Base-by-base conservation (phyloP, 2,888 invertebrate genomes). In the Eupithecia abbreviata region DNA sequence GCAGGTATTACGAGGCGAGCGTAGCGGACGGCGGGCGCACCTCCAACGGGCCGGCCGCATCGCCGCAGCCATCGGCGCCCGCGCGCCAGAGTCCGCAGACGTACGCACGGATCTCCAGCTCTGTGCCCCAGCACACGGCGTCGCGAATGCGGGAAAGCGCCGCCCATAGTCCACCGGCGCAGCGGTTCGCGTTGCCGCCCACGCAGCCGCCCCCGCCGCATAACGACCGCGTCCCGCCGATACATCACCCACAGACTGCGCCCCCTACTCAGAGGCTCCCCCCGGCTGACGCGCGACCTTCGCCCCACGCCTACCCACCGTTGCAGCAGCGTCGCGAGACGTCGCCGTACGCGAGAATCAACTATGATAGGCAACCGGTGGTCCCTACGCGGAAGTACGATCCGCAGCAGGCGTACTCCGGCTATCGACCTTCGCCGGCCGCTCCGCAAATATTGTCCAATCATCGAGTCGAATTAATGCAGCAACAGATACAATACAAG, bases 171-270 rank as follows among this genome's bases (percentile, higher is more conserved):
- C 89, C 94, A 42, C 88, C 92, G 45, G 84, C 90, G 68, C 91
- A 91, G 78, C 90, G 94, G 72, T 94, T 92, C 83, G 77, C 88
- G 58, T 86, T 92, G 84, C 88, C 90, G 72, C 77, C 87, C 62
- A 79, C 85, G 47, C 92, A 92, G 79, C 91, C 91, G n/a, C 92
- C 91, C 18, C 93, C 93, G 58, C 93, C 90, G 51, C 93, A 91
- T 74, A 95, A 94, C 77, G 95, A 95, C 83, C 91, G 95, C 7
- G 94, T 94, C 75, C 95, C 95, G 74, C 95, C 95, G 42, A 94
- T 95, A 84, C 93, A 94, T 82, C 94, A 95, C 82, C 94, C 94
- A 65, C 91, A 90, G 79, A 79, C 87, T 58, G 84, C 85, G 12
- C 86, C 89, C 62, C 80, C 90, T n/a, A 78, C 87, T n/a, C 93